Conservation (phyloP, 2,797 vertebrate species). For the Aeoliscus strigatus region DNA sequence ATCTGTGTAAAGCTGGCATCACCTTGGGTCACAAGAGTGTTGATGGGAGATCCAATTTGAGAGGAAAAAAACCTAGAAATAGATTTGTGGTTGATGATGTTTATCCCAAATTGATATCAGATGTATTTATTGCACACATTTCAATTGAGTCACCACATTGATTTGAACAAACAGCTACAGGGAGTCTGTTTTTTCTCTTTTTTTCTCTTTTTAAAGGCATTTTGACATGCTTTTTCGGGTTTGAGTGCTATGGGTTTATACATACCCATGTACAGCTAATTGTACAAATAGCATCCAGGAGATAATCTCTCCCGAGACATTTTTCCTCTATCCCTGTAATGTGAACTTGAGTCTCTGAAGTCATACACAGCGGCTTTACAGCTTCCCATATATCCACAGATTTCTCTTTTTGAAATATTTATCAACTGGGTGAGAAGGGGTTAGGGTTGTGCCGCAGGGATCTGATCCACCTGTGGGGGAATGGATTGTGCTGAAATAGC, state of each 20-base stretch:
- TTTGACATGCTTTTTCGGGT: no score
- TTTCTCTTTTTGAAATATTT: conserved; percentile 69
- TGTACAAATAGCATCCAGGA: conserved; percentile 9
- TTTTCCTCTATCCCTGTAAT: conserved; percentile 22
- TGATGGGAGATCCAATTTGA: no score
- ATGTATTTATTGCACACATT: no score
- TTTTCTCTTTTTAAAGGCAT: no score
- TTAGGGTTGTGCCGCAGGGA: conserved; percentile 59
- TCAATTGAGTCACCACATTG: no score
- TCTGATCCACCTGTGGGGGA: conserved; percentile 63
- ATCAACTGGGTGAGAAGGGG: conserved; percentile 55
- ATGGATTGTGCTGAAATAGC: conserved; percentile 56
- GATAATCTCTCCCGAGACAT: conserved; percentile 34
- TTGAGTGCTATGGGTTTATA: not conserved
- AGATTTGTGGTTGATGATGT: no score
- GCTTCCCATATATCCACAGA: conserved; percentile 52
- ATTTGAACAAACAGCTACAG: no score
- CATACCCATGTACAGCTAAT: not conserved
- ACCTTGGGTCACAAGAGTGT: no score
- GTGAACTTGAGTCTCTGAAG: conserved; percentile 49
- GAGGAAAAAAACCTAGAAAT: no score
- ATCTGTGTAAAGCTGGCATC: no score
- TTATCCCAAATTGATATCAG: no score
- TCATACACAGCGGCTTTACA: conserved; percentile 47
- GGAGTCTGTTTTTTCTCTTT: no score